Evolutionary conservation across 2,797 vertebrate genomes (phyloP).

Genomic region (Mormyrops boulengeri): DNA sequence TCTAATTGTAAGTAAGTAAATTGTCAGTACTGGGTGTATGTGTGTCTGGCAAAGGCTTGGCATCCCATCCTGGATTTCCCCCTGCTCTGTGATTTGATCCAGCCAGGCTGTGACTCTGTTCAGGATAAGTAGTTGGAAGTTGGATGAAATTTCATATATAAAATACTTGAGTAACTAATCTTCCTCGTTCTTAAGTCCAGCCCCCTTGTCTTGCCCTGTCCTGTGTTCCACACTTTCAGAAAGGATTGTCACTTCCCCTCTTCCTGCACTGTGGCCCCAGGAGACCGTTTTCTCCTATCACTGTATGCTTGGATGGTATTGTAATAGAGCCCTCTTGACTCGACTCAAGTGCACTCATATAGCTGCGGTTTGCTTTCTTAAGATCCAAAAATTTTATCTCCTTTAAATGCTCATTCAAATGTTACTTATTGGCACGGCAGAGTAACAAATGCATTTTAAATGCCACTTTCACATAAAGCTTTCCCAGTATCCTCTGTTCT

Average conservation of each 20-base stretch:
- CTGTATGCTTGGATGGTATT: background rate
- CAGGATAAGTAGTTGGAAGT: background rate
- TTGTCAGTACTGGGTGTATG: background rate
- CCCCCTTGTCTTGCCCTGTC: background rate
- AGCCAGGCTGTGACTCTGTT: background rate
- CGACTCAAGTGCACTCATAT: background rate
- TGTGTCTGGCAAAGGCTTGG: background rate
- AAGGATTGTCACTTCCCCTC: background rate
- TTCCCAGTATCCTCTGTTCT: background rate
- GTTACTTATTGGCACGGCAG: slow-evolving; percentile 18
- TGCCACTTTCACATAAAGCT: background rate
- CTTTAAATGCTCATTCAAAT: background rate
- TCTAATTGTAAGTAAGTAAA: too few relatives aligned
- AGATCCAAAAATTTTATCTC: background rate
- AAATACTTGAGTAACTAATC: background rate
- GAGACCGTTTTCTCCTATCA: background rate
- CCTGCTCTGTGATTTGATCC: background rate
- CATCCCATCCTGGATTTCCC: background rate
- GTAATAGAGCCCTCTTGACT: background rate
- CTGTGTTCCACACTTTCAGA: background rate
- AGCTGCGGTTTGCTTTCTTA: background rate
- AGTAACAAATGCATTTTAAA: background rate
- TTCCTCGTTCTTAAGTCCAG: background rate
- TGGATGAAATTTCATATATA: background rate
- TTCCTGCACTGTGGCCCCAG: background rate